A percentile compares a stretch with the other conserved stretches of the same genome.
Conservation (phyloP, 1,140 invertebrate genomes). For the Calliopsis andreniformis region DNA sequence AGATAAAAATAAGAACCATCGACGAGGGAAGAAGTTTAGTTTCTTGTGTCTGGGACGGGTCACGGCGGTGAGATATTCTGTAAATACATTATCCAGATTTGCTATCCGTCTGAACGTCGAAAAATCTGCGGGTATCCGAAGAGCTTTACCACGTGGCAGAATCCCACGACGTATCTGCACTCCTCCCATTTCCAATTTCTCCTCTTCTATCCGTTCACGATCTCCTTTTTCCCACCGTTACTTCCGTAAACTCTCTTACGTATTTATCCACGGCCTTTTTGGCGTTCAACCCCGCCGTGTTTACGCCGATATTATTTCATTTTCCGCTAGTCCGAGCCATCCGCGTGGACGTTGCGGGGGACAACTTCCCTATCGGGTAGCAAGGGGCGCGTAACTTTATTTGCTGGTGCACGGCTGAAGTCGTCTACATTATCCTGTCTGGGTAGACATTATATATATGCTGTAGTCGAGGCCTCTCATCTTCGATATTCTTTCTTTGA, state of each 20-base stretch:
- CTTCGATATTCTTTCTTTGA: background rate
- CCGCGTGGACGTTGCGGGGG: constrained; percentile 33
- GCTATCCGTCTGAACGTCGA: constrained; percentile 51
- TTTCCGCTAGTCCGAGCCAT: constrained; percentile 75
- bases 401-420: constrained; percentile 63
- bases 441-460: constrained; percentile 22
- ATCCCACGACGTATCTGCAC: constrained; percentile 58
- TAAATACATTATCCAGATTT: constrained; percentile 74
- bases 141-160: constrained; percentile 57
- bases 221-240: background rate
- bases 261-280: constrained; percentile 65
- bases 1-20: background rate
- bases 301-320: constrained; percentile 76
- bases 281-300: constrained; percentile 64
- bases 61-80: constrained; percentile 47
- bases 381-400: constrained; percentile 71
- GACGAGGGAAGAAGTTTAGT: constrained; percentile 6
- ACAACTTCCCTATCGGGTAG: constrained; percentile 57
- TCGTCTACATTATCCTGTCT: constrained; percentile 40
- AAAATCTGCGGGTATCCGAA: constrained; percentile 59
- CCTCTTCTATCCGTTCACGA: background rate
- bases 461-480: too few species aligned
- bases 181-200: background rate
- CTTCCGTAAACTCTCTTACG: constrained; percentile 64
- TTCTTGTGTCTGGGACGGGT: background rate